These are phyloP conservation scores for Hedya salicella DNA, from an alignment of 2,888 invertebrate genomes.

Conservation along the genomic window DNA sequence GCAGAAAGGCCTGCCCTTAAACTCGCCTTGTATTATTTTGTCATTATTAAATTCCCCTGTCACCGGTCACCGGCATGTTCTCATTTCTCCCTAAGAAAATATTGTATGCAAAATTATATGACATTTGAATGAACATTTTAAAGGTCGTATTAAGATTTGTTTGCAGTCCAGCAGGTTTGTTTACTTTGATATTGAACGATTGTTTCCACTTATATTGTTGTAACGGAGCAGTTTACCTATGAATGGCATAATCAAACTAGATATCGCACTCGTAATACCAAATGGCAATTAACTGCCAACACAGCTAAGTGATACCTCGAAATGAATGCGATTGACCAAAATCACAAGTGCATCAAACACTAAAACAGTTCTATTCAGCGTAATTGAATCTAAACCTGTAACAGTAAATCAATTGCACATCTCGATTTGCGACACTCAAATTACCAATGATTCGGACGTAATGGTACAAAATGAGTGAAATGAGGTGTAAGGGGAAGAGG, in stretches of 20 bases:
- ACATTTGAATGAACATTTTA: slow-evolving; percentile 83
- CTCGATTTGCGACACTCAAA: slow-evolving; percentile 56
- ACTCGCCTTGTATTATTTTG: slow-evolving; percentile 84
- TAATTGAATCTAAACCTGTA: slow-evolving; percentile 42
- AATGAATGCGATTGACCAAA: not conserved
- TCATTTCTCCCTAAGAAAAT: slow-evolving; percentile 81
- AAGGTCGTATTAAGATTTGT: slow-evolving; percentile 74
- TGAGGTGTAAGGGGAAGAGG: slow-evolving; percentile 72
- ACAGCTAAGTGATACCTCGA: not conserved
- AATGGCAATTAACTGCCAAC: not conserved
- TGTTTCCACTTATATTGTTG: slow-evolving; percentile 27
- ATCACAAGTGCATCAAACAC: slow-evolving; percentile 5
- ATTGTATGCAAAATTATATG: slow-evolving; percentile 85
- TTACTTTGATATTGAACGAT: slow-evolving; percentile 48
- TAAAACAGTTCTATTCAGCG: slow-evolving; percentile 21
- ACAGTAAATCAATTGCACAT: slow-evolving; percentile 42
- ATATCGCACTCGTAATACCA: not conserved
- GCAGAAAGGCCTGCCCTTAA: slow-evolving; percentile 83
- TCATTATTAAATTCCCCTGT: slow-evolving; percentile 85
- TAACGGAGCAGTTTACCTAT: not conserved
- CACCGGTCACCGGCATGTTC: slow-evolving; percentile 77
- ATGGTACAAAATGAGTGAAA: slow-evolving; percentile 70
- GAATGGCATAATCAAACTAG: not conserved
- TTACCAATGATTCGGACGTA: slow-evolving; percentile 58
- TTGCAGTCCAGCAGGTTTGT: slow-evolving; percentile 61